phyloP scores from a whole-genome alignment of 1,140 invertebrate species.

The Ladona fulva region DNA sequence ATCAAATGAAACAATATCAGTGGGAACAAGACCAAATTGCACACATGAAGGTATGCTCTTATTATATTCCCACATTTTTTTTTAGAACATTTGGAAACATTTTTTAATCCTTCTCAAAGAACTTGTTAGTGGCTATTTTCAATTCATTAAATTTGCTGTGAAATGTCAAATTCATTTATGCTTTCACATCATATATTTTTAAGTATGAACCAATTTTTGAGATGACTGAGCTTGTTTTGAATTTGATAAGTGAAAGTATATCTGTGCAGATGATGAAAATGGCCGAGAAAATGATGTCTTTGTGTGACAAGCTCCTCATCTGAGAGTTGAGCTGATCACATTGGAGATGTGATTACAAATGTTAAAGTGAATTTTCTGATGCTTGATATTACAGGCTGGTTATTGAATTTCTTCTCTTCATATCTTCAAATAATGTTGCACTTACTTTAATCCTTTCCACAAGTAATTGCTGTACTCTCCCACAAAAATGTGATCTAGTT shows the following conservation, averaged over 20 bases:
- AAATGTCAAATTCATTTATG: not conserved
- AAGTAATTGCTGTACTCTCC: too few relatives aligned
- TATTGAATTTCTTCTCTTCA: too few relatives aligned
- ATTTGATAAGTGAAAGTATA: too few relatives aligned
- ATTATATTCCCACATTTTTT: slow-evolving; percentile 16
- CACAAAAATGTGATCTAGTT: too few relatives aligned
- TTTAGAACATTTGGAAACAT: too few relatives aligned
- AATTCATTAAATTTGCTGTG: not conserved
- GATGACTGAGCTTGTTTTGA: too few relatives aligned
- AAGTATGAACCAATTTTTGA: too few relatives aligned
- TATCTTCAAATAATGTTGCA: too few relatives aligned
- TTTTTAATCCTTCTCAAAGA: too few relatives aligned
- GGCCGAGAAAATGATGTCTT: not conserved
- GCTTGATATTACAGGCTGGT: not conserved
- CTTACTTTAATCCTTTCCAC: too few relatives aligned
- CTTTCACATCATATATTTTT: too few relatives aligned
- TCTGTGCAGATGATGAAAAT: not conserved
- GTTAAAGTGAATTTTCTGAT: not conserved
- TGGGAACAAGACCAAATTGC: slow-evolving; percentile 99
- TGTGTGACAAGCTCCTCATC: not conserved
- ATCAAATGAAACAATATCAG: slow-evolving; percentile 98
- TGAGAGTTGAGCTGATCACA: not conserved
- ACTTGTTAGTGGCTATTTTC: too few relatives aligned
- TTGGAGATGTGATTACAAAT: not conserved
- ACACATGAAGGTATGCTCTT: slow-evolving; percentile 82